Evolutionary conservation across 2,888 invertebrate species (phyloP).

Genomic region (Orthonevra nobilis): DNA sequence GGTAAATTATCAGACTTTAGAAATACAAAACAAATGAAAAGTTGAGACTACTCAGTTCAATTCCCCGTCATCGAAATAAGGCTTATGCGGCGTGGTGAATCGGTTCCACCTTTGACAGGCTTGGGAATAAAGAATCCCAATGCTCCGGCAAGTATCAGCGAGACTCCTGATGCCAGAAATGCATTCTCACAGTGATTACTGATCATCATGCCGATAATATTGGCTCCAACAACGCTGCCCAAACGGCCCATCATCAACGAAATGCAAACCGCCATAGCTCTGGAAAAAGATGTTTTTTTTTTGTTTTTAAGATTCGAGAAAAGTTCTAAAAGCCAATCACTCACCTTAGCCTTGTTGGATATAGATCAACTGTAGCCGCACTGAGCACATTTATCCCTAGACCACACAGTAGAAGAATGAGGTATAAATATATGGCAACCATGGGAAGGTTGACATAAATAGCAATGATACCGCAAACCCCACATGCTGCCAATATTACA

Average conservation of each 20-base stretch:
- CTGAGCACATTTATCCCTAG: constrained; percentile 76
- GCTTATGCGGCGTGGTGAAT: constrained; percentile 72
- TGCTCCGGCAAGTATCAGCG: constrained; percentile 73
- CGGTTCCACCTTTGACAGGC: constrained; percentile 50
- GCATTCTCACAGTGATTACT: constrained; percentile 80
- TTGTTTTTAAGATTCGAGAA: too few species aligned
- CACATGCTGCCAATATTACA: constrained; percentile 72
- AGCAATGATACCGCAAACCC: constrained; percentile 72
- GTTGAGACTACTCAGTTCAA: constrained; percentile 58
- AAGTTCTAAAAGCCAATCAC: too few species aligned
- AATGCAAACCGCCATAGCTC: constrained; percentile 82
- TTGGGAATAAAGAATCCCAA: constrained; percentile 74
- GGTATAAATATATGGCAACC: constrained; percentile 74
- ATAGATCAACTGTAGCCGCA: constrained; percentile 77
- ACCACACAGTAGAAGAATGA: constrained; percentile 74
- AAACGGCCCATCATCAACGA: constrained; percentile 81
- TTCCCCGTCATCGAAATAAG: constrained; percentile 75
- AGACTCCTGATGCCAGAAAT: constrained; percentile 76
- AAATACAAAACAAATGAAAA: constrained; percentile 14
- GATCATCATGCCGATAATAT: constrained; percentile 80
- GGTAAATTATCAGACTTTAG: constrained; percentile 68
- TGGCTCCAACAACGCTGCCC: constrained; percentile 81
- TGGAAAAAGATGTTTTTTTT: constrained; percentile 42
- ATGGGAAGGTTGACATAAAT: constrained; percentile 73
- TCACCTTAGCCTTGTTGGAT: constrained; percentile 77